phyloP scores from a whole-genome alignment of 1,140 invertebrate genomes.

The Lerema accius region DNA sequence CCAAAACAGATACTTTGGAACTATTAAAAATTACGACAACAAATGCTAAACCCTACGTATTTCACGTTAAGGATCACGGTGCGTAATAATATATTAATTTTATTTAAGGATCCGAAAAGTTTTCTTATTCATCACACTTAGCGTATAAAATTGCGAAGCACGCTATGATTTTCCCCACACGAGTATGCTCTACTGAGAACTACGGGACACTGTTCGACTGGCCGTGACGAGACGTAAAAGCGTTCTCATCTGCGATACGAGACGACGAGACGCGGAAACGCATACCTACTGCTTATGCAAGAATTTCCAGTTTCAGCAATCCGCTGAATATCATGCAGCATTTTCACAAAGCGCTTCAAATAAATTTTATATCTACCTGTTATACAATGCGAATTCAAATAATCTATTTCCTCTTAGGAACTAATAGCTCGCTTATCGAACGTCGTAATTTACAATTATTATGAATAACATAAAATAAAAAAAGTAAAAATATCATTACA shows the following conservation, averaged over 20 bases:
- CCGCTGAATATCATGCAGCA: not conserved
- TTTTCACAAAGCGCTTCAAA: not conserved
- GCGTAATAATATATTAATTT: not conserved
- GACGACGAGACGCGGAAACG: slow-evolving; percentile 23
- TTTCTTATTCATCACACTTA: slow-evolving; percentile 1
- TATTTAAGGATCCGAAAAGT: not conserved
- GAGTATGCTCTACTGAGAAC: slow-evolving; percentile 21
- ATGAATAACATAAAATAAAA: no score
- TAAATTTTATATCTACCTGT: no score
- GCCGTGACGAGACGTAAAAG: slow-evolving; percentile 1
- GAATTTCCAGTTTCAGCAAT: slow-evolving; percentile 4
- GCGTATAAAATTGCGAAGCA: slow-evolving; percentile 15
- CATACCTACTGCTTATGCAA: not conserved
- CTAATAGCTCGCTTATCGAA: no score
- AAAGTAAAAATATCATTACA: no score
- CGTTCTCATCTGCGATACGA: slow-evolving; percentile 4
- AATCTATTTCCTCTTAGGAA: no score
- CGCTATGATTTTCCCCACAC: slow-evolving; percentile 18
- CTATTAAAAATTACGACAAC: not conserved
- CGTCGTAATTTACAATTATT: no score
- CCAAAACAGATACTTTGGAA: slow-evolving; percentile 12
- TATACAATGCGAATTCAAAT: no score
- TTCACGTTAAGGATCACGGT: not conserved
- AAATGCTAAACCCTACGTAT: not conserved
- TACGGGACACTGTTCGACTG: slow-evolving; percentile 32